Evolutionary conservation across 2,797 vertebrate genomes (phyloP).

Genomic region (Lutjanus argentimaculatus): DNA sequence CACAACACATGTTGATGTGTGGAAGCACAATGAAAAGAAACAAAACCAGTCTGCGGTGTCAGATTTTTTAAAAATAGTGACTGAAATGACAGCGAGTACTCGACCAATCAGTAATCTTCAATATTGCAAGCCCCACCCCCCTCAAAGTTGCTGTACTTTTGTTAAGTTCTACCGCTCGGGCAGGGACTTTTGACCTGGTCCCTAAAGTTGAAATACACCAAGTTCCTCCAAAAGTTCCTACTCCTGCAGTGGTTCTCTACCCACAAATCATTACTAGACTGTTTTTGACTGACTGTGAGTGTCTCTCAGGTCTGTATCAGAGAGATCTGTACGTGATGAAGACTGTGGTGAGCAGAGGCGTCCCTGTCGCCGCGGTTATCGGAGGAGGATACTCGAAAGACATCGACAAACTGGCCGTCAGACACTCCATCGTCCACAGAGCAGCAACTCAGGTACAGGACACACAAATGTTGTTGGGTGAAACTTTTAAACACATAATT

Average conservation of each 20-base stretch:
- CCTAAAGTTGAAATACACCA: too few species aligned
- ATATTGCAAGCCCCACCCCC: too few species aligned
- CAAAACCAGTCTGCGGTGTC: too few species aligned
- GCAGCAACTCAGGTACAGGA: slow-evolving; percentile 72
- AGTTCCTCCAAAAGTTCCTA: too few species aligned
- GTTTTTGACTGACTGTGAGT: not conserved
- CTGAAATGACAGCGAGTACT: too few species aligned
- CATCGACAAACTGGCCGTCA: slow-evolving; percentile 72
- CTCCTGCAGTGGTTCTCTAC: not conserved
- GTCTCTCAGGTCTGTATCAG: slow-evolving; percentile 70
- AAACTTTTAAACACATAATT: not conserved
- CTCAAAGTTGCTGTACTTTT: too few species aligned
- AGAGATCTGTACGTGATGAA: slow-evolving; percentile 82
- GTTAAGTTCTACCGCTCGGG: too few species aligned
- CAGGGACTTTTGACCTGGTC: too few species aligned
- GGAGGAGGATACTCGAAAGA: slow-evolving; percentile 81
- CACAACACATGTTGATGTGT: too few species aligned
- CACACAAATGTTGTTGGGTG: not conserved
- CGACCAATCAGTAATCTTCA: too few species aligned
- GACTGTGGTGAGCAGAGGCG: slow-evolving; percentile 65
- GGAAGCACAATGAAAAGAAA: too few species aligned
- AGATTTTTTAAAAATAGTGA: too few species aligned
- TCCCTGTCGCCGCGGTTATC: slow-evolving; percentile 77
- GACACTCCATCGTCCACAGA: slow-evolving; percentile 83
- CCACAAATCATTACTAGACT: not conserved